Evolutionary conservation across 2,113 vertebrate species (phyloP), one percentile per base, ranked within the genome.

Genomic region (Todiramphus saurophagus): DNA sequence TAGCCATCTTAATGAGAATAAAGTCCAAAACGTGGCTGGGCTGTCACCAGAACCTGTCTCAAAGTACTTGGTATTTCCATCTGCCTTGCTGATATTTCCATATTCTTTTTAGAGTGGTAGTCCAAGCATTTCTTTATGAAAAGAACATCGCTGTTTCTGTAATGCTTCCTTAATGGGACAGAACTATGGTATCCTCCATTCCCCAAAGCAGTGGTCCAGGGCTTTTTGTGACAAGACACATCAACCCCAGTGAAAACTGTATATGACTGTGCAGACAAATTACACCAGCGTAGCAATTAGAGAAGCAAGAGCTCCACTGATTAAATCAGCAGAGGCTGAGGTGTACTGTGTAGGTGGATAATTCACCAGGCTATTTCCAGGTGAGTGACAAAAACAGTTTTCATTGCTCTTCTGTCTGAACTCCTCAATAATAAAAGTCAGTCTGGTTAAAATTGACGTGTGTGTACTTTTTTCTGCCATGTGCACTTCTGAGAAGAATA

Each of bases 351-450:
- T 50, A 59, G 85, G 74, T 78, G 83, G 80, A 48, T 82, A 70
- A 73, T 55, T 95, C 83, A 91, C 37, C 10, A 37, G 66, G 81
- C 63, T 91, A 17, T 72, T 94, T 77, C 81, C 64, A 90, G 51
- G 63, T 88, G 91, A 89, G 78, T 81, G 48, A 50, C 53, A 82
- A 68, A 79, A 96, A 7, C 55, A 78, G 53, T 53, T 92, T 90
- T 79, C 24, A 64, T 87, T 96, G 95, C 73, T 95, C 43, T 94
- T n/a, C 58, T 90, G 56, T 90, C 44, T 44, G 60, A 84, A 94
- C 78, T 66, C 67, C 46, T 75, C 84, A 62, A 21, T 75, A 93
- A 94, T 95, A 93, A 95, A 95, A 55, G 83, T 80, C 44, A 89
- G 30, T 89, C 92, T 91, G 74, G 37, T 37, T 93, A 69, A 91